These are phyloP conservation scores for Doryteuthis pealeii DNA, from an alignment of 1,140 invertebrate genomes.

Conservation along the genomic window DNA sequence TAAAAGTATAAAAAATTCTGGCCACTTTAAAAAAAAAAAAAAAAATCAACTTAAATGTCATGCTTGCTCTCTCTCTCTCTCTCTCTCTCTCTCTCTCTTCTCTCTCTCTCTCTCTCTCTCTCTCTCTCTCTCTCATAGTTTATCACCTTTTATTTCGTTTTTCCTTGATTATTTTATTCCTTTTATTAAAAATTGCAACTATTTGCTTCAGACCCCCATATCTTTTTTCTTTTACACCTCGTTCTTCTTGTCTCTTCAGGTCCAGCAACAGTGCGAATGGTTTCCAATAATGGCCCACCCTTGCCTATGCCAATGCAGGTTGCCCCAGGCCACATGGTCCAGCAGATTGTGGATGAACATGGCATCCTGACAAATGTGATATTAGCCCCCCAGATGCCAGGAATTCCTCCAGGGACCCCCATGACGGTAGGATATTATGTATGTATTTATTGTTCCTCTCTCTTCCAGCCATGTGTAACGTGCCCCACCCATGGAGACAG, in stretches of 20 bases:
- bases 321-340: slow-evolving; percentile 83
- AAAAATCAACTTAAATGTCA: too few relatives aligned
- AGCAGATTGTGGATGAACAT: slow-evolving; percentile 86
- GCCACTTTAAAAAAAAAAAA: too few relatives aligned
- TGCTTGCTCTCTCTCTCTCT: too few relatives aligned
- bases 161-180: too few relatives aligned
- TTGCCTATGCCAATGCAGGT: slow-evolving; percentile 85
- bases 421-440: slow-evolving; percentile 55
- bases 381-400: slow-evolving; percentile 71
- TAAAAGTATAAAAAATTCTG: too few relatives aligned
- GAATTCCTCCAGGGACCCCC: slow-evolving; percentile 40
- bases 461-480: slow-evolving; percentile 8
- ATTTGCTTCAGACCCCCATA: too few relatives aligned
- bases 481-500: background rate
- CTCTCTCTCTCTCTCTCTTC: too few relatives aligned
- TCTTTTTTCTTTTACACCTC: too few relatives aligned
- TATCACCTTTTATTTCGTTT: too few relatives aligned
- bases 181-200: too few relatives aligned
- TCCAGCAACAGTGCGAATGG: slow-evolving; percentile 81
- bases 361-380: slow-evolving; percentile 82
- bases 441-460: slow-evolving; percentile 33
- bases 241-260: slow-evolving; percentile 57
- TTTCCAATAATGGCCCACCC: slow-evolving; percentile 75
- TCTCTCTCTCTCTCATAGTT: too few relatives aligned
- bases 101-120: too few relatives aligned